These are phyloP conservation scores for Cricetomys ansorgei DNA, from an alignment of 2,113 vertebrate genomes.

Conservation along the genomic window DNA sequence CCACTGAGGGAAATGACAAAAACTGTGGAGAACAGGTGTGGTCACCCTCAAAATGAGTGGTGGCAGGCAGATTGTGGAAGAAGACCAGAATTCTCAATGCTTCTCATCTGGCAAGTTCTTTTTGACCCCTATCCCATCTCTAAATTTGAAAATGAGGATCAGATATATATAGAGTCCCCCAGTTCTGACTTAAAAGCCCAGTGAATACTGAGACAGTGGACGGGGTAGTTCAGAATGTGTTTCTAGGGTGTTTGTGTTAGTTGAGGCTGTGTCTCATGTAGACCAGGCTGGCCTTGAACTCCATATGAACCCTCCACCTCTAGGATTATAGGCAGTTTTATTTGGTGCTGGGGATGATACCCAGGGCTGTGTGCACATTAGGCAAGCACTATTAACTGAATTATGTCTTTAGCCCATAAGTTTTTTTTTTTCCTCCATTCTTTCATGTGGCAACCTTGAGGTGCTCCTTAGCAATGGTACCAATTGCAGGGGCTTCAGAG, in stretches of 20 bases:
- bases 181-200: background rate
- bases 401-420: too few relatives aligned
- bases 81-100: background rate
- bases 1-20: background rate
- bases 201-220: rapidly evolving
- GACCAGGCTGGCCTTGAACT: background rate
- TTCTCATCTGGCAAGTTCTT: background rate
- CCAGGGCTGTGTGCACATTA: background rate
- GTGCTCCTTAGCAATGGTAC: background rate
- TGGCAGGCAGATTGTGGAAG: rapidly evolving
- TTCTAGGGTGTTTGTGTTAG: background rate
- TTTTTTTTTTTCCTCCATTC: background rate
- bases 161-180: background rate
- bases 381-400: background rate
- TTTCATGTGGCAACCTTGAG: background rate
- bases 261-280: background rate
- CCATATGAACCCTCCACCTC: background rate
- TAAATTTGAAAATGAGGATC: background rate
- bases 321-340: background rate
- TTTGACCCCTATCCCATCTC: too few relatives aligned
- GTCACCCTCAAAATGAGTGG: background rate
- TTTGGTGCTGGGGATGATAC: background rate
- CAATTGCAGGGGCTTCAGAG: background rate
- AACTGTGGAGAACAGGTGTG: rapidly evolving
- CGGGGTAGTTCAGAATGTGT: too few relatives aligned